Evolutionary conservation across 2,113 vertebrate species (phyloP), one percentile per base, ranked within the genome.

Genomic region (Formicarius rufipectus): DNA sequence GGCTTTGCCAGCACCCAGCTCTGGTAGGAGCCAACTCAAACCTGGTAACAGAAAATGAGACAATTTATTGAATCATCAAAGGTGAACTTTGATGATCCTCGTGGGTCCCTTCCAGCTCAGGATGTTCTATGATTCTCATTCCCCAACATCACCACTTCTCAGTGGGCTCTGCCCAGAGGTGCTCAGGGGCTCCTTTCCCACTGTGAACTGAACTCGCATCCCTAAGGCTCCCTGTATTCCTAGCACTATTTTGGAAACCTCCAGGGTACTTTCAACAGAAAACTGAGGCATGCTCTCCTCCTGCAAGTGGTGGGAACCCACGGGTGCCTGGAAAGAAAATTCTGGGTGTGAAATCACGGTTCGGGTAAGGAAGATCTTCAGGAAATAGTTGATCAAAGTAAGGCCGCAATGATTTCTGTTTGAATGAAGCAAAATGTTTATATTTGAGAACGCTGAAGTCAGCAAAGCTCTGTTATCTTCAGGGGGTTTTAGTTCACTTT

Each of bases 281-380:
- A 20, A 62, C 1, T 0, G 3, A 84, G 59, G 42, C 31, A 40
- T 3, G 1, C 5, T 37, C 39, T 50, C 14, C n/a, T 50, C 8
- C 71, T 89, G 49, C 28, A 53, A 83, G n/a, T 0, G 5, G 3
- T 2, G 22, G 53, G 28, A 92, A 30, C 6, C 11, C 28, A 30
- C 2, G 4, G 6, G 27, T 67, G 35, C 12, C 56, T 85, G 58
- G 31, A 16, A 74, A 59, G 35, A 20, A 60, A 84, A 63, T 8
- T 17, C 8, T 47, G 87, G 21, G 14, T 11, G 19, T 42, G 53
- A 74, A 83, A 71, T 17, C 35, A 31, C 1, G 4, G 42, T 42
- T 62, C 1, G 2, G 30, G 7, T 84, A 81, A 78, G 50, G 47
- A 77, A 77, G 9, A 35, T n/a, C 35, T 44, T 40, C 45, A 71